These are phyloP conservation scores for Sanderia malayensis DNA, from an alignment of 30 jellyfish, hydroid and myxozoan species.

Conservation along the genomic window DNA sequence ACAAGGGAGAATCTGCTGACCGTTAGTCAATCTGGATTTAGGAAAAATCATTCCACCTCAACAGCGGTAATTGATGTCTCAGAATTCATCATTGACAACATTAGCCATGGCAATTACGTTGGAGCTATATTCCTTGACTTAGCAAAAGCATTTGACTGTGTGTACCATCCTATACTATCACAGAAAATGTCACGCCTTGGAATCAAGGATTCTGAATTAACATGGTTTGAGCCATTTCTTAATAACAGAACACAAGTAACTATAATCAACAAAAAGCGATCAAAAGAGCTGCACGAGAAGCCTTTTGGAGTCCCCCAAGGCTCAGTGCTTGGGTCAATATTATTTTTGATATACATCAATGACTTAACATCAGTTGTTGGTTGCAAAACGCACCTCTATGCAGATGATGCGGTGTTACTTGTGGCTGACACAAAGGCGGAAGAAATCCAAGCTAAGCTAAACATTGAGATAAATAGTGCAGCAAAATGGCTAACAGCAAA, in stretches of 20 bases:
- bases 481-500: neutral
- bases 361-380: neutral
- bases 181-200: neutral
- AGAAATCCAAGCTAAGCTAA: neutral
- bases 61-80: conserved; percentile 24
- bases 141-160: neutral
- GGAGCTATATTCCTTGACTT: neutral
- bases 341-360: neutral
- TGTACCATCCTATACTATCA: neutral
- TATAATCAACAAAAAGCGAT: too few species aligned
- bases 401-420: neutral
- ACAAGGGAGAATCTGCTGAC: neutral
- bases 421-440: neutral
- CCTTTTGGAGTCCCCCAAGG: neutral
- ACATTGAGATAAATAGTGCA: neutral
- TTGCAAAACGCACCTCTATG: neutral
- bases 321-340: neutral
- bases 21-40: neutral
- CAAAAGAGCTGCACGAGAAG: neutral
- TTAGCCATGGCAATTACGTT: neutral
- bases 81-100: neutral
- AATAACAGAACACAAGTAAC: neutral
- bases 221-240: neutral
- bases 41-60: conserved; percentile 5
- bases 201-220: neutral